Percentiles rank a stretch among this genome's conserved stretches.
phyloP scores from a whole-genome alignment of 2,888 invertebrate genomes.

The Drosophila aldrichi region DNA sequence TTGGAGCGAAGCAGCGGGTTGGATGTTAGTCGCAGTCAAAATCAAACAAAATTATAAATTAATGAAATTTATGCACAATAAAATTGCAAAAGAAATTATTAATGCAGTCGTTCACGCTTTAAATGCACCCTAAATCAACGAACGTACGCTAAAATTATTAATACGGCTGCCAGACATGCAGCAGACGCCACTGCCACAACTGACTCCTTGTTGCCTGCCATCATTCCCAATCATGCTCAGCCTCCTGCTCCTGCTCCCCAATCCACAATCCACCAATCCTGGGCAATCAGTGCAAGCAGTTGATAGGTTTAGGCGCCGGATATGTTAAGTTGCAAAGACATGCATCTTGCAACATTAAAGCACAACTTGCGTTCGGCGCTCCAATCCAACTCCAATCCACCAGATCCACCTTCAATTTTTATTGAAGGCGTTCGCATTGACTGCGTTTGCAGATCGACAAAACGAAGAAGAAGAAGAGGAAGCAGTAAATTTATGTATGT shows the following conservation, averaged over 20 bases:
- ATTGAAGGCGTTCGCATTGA: constrained; percentile 5
- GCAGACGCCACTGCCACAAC: constrained; percentile 1
- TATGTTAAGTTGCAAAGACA: constrained; percentile 76
- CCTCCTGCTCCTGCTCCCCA: not conserved
- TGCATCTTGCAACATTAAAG: constrained; percentile 63
- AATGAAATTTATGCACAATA: constrained; percentile 86
- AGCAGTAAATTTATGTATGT: constrained; percentile 39
- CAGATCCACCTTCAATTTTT: constrained; percentile 17
- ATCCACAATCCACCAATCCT: not conserved
- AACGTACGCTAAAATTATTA: constrained; percentile 69
- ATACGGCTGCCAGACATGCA: constrained; percentile 69
- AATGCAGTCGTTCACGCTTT: constrained; percentile 86
- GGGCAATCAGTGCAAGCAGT: constrained; percentile 23
- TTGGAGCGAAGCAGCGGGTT: constrained; percentile 69
- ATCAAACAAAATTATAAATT: constrained; percentile 86
- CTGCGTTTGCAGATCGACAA: constrained; percentile 14
- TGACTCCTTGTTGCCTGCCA: constrained; percentile 4
- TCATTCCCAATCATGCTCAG: not conserved
- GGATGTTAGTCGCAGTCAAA: constrained; percentile 71
- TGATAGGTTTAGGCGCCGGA: constrained; percentile 79
- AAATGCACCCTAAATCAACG: constrained; percentile 85
- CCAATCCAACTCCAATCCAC: constrained; percentile 21
- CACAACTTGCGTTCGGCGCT: constrained; percentile 51
- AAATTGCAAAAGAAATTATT: constrained; percentile 86
- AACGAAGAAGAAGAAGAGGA: not conserved